Evolutionary conservation across 2,113 vertebrate genomes (phyloP), one percentile per base, ranked within the genome.

Genomic region (Ancistrus triradiatus): DNA sequence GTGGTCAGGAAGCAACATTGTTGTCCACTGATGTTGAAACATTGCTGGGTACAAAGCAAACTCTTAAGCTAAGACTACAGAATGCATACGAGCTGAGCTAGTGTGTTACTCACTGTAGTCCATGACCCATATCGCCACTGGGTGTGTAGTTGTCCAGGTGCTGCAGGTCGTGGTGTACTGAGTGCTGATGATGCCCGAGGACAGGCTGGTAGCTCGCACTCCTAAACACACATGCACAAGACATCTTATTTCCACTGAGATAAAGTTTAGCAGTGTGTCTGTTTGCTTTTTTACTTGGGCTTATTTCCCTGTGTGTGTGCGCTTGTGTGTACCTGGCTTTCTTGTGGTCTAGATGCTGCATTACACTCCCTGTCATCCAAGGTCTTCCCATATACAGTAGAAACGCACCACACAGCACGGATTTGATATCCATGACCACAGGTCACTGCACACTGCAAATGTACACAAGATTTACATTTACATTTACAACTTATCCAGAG

Each of bases 41-140:
- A n/a, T n/a, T n/a, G n/a, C n/a, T n/a, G n/a, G n/a, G n/a, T n/a
- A n/a, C n/a, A n/a, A n/a, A n/a, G n/a, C n/a, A n/a, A n/a, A n/a
- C n/a, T n/a, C n/a, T n/a, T n/a, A n/a, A n/a, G n/a, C n/a, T n/a
- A n/a, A n/a, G n/a, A n/a, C n/a, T n/a, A n/a, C n/a, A n/a, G n/a
- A n/a, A n/a, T n/a, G n/a, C n/a, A n/a, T n/a, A n/a, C n/a, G n/a
- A n/a, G n/a, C n/a, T n/a, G n/a, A n/a, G n/a, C n/a, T n/a, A n/a
- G 69, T 59, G 44, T 74, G 58, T 48, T 77, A 83, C 91, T 87
- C 83, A 98, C 95, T 56, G 90, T 85, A 0, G 95, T 95, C 95
- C 95, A 98, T 37, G 94, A 98, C 64, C 95, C 95, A 0, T 90
- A 91, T 90, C 95, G 84, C 95, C 95, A 98, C 24, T 97, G 91